A percentile compares a stretch with the other conserved stretches of the same genome.
phyloP scores from a whole-genome alignment of 2,888 invertebrate genomes.

The Tinea semifulvella region DNA sequence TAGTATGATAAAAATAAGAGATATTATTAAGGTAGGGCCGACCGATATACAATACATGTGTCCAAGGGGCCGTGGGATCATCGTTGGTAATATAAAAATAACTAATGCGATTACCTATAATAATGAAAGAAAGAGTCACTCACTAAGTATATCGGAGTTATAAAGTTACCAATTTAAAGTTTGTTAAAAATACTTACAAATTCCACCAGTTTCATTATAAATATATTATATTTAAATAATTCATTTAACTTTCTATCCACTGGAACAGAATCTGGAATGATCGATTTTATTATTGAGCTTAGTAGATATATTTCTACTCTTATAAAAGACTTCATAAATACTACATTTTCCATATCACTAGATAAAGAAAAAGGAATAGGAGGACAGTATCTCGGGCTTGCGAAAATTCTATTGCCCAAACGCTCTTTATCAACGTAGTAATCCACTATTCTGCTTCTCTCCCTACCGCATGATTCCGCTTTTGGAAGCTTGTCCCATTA shows the following conservation, averaged over 20 bases:
- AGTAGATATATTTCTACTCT: no score
- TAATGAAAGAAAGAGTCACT: background rate
- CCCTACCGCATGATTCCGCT: no score
- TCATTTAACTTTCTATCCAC: constrained; percentile 58
- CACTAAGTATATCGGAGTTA: background rate
- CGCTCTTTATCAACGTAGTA: no score
- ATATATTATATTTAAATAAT: constrained; percentile 54
- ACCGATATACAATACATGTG: constrained; percentile 60
- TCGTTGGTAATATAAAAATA: constrained; percentile 38
- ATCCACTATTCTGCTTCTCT: no score
- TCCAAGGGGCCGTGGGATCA: constrained; percentile 42
- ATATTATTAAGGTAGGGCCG: constrained; percentile 53
- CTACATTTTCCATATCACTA: no score
- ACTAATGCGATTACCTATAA: constrained; percentile 38
- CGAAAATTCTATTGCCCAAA: no score
- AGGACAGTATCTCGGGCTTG: no score
- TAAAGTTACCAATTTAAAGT: background rate
- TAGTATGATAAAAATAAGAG: constrained; percentile 46
- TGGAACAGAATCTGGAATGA: constrained; percentile 48
- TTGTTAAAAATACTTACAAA: no score
- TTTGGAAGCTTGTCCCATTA: no score
- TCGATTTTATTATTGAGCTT: no score
- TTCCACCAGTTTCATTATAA: constrained; percentile 57
- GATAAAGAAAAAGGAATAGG: no score
- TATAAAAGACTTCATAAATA: no score